These are phyloP conservation scores for Gymnogyps californianus DNA, from an alignment of 2,113 vertebrate species.

Conservation along the genomic window DNA sequence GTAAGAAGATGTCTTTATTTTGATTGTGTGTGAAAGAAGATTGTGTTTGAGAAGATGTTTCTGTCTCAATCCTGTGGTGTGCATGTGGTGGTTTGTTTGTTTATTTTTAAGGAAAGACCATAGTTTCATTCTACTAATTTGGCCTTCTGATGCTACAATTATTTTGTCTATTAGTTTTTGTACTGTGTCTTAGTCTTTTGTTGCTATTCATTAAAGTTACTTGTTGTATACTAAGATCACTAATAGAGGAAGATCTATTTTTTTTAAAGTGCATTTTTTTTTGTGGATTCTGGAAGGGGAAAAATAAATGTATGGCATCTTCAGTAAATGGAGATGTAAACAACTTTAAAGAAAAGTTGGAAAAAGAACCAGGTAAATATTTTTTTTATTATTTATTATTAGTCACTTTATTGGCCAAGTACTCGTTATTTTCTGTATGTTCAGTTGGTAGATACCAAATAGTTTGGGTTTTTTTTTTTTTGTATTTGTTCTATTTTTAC, in stretches of 20 bases:
- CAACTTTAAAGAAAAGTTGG: background rate
- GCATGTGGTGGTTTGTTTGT: background rate
- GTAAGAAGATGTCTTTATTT: background rate
- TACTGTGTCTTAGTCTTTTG: background rate
- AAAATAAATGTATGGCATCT: background rate
- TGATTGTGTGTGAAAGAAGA: background rate
- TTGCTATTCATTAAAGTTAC: background rate
- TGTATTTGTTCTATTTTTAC: background rate
- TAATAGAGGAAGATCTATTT: background rate
- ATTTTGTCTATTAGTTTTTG: background rate
- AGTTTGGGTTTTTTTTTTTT: background rate
- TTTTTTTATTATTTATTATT: background rate
- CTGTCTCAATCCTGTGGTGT: accelerated
- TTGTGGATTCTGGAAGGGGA: background rate
- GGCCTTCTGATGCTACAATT: background rate
- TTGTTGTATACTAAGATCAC: background rate
- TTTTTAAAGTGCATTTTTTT: background rate
- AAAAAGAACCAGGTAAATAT: background rate
- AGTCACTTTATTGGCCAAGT: background rate
- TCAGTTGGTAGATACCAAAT: background rate
- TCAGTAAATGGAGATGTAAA: background rate
- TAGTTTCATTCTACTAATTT: background rate
- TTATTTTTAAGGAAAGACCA: background rate
- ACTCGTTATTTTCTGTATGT: background rate
- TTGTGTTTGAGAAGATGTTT: background rate